Conservation (phyloP, 2,888 invertebrate genomes). For the Hartigia nigra region DNA sequence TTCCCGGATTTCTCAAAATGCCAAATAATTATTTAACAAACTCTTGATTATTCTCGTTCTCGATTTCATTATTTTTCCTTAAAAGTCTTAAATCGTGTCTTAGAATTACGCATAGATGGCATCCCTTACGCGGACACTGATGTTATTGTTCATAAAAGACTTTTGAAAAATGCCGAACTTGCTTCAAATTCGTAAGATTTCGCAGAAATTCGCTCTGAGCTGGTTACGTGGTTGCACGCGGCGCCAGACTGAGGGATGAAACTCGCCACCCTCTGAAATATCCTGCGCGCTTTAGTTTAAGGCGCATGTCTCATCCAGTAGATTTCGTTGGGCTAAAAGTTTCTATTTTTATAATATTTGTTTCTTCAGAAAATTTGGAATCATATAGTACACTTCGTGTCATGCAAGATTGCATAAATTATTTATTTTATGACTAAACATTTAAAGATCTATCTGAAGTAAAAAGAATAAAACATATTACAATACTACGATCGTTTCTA, state of each 20-base stretch:
- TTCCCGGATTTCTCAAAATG: not conserved
- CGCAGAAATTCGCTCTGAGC: constrained; percentile 4
- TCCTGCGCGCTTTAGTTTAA: constrained; percentile 20
- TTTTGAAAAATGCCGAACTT: not conserved
- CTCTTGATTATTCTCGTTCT: not conserved
- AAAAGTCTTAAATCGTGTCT: not conserved
- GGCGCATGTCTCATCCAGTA: constrained; percentile 35
- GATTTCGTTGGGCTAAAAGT: not conserved
- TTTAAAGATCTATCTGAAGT: not conserved
- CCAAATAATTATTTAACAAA: not conserved
- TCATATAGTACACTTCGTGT: not conserved
- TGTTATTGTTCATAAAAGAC: not conserved
- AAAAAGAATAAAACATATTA: not conserved
- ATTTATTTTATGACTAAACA: not conserved
- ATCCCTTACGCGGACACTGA: not conserved
- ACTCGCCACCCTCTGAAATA: constrained; percentile 33
- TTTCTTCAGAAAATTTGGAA: not conserved
- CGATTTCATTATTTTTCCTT: not conserved
- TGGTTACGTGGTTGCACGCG: constrained; percentile 57
- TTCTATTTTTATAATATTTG: not conserved
- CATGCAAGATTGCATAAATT: no score
- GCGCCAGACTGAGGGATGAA: constrained; percentile 59
- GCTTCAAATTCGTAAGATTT: not conserved
- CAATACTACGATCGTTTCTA: not conserved
- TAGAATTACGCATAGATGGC: not conserved